phyloP scores from a whole-genome alignment of 2,888 invertebrate species.

The Eledona agricola region DNA sequence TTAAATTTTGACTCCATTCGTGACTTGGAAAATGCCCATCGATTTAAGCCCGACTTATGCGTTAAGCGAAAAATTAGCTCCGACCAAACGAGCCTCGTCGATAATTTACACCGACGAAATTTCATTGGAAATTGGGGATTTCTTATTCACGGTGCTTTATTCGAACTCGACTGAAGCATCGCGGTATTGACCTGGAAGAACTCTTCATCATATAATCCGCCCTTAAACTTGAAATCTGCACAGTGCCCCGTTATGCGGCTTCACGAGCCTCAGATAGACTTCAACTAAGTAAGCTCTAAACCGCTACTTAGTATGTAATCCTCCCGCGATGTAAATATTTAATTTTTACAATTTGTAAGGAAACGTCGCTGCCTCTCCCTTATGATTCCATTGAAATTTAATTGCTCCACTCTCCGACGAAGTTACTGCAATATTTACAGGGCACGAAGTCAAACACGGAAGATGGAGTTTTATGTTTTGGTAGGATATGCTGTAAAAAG shows the following conservation, averaged over 20 bases:
- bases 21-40: conserved; percentile 22
- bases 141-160: not conserved
- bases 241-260: conserved; percentile 31
- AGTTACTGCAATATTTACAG: conserved; percentile 5
- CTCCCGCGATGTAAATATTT: conserved; percentile 33
- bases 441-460: conserved; percentile 2
- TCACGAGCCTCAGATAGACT: conserved; percentile 28
- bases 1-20: conserved; percentile 18
- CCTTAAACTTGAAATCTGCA: conserved; percentile 25
- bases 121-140: not conserved
- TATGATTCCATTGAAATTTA: conserved; percentile 23
- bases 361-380: conserved; percentile 29
- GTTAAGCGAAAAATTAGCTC: conserved; percentile 8
- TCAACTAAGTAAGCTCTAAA: conserved; percentile 33
- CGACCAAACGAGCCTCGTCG: not conserved
- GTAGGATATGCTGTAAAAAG: not conserved
- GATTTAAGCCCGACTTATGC: conserved; percentile 5
- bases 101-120: not conserved
- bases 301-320: conserved; percentile 35
- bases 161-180: not conserved
- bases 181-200: conserved; percentile 15
- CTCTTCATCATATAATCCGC: conserved; percentile 20
- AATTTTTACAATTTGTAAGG: conserved; percentile 33
- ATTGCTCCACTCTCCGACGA: conserved; percentile 4
- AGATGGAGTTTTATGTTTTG: conserved; percentile 4